A percentile compares a stretch with the other conserved stretches of the same genome.
phyloP scores from a whole-genome alignment of 1,140 invertebrate genomes.

The Pogonomyrmex californicus region DNA sequence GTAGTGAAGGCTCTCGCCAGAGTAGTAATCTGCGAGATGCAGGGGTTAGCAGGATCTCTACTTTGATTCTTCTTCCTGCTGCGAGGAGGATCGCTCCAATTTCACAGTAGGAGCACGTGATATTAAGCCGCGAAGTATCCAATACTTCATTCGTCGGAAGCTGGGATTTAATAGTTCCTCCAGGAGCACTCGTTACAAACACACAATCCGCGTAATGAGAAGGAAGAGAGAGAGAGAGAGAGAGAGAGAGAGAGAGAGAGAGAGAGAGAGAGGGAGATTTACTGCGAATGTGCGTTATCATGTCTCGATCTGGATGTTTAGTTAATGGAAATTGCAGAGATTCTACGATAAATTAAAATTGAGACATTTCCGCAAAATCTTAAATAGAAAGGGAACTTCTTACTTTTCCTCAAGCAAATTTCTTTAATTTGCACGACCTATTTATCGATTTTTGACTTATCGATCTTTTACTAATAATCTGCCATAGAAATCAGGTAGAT shows the following conservation, averaged over 20 bases:
- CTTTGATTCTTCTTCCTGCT: slow-evolving; percentile 61
- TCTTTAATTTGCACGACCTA: not conserved
- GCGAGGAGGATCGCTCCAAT: slow-evolving; percentile 67
- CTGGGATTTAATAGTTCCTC: slow-evolving; percentile 61
- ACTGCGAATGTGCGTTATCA: slow-evolving; percentile 61
- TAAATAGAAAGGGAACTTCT: not conserved
- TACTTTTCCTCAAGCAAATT: not conserved
- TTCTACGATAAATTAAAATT: not conserved
- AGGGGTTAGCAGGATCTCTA: slow-evolving; percentile 65
- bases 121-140: slow-evolving; percentile 56
- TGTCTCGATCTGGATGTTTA: slow-evolving; percentile 30
- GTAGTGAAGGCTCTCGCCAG: slow-evolving; percentile 14
- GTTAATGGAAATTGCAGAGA: slow-evolving; percentile 36
- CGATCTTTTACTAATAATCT: not conserved
- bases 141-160: slow-evolving; percentile 37
- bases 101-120: slow-evolving; percentile 66
- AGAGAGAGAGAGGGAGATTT: slow-evolving; percentile 50
- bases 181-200: slow-evolving; percentile 56
- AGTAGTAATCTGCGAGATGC: slow-evolving; percentile 64
- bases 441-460: not conserved
- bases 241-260: slow-evolving; percentile 46
- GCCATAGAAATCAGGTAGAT: not conserved
- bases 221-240: slow-evolving; percentile 23
- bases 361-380: not conserved
- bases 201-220: slow-evolving; percentile 56